Base-by-base conservation (phyloP, 2,797 vertebrate species). In the Cynopterus sphinx region DNA sequence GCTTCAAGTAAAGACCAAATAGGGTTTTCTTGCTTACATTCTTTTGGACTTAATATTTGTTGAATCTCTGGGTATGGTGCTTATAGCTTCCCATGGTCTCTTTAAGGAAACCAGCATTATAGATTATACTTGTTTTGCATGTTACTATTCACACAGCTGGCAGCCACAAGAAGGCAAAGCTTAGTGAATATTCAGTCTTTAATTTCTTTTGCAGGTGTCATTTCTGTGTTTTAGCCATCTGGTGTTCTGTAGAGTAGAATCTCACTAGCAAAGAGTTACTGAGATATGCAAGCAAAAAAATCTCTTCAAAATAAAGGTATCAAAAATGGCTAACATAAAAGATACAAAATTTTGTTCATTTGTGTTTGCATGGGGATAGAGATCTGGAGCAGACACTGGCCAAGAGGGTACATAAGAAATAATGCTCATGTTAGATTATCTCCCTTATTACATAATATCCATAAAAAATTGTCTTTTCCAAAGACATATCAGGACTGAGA, bases 211-310 rank as follows among this genome's bases (percentile, higher is more conserved):
- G 87, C 89, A 96, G 95, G 89, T 97, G 84, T 96, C 87, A 92
- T 92, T 97, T 95, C 77, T 94, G 87, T 70, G 81, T 93, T 97
- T 84, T 82, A 94, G 57, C 96, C 94, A 96, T 96, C 94, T 96
- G 94, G 36, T 93, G 22, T 94, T 97, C 55, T 85, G 33, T 33
- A 63, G 87, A 91, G 83, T 28, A 97, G 74, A 96, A 74, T 82
- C 12, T 61, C 81, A 92, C 55, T 65, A 90, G 28, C 22, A 82
- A 85, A 75, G 68, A 82, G 67, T 88, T 79, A 83, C 59, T 95
- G 46, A 91, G 63, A 85, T 70, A 67, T 46, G 31, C 1, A 88
- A 71, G 11, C 57, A 77, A 94, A 93, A 93, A 94, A 91, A 31
- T 86, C 22, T 86, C 28, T 43, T 91, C 33, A n/a, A 91, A 94